Evolutionary conservation across 2,113 vertebrate genomes (phyloP), one percentile per base, ranked within the genome.

Genomic region (Antechinus stuartii): DNA sequence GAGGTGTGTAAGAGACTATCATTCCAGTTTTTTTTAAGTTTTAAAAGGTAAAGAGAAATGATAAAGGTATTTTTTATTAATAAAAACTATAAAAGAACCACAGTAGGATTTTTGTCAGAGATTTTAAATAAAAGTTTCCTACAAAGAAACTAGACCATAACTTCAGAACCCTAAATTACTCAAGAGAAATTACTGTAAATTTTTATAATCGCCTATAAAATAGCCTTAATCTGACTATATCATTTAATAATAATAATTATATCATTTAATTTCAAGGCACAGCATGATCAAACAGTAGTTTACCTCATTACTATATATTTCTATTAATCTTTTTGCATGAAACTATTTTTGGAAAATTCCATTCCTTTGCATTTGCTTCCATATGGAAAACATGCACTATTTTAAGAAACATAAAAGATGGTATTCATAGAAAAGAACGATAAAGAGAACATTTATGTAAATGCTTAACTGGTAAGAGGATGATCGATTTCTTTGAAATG

Each of bases 221-320:
- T 89, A 96, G 91, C 0, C 16, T 94, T 19, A 84, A 24, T 46
- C 26, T 89, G 68, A 84, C n/a, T 84, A 16, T 42, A 84, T 84
- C 68, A 84, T 42, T 84, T 42, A 91, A 91, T n/a, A 57, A 96
- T 95, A 94, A 94, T 54, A 50, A 95, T 50, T 93, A 90, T 49
- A 95, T 92, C 68, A 93, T 94, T 97, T 96, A 94, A 94, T 68
- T 91, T 22, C 25, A 95, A 91, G 52, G 57, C 90, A 97, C 93
- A 91, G 94, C 92, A 95, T 57, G 68, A 95, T 93, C 25, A n/a
- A 94, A 93, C 8, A 89, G 55, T 42, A 19, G 24, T 53, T 90
- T 84, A 96, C 24, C n/a, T 92, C 46, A 56, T 91, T 52, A 54
- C 92, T 92, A 61, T 92, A 89, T 53, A 46, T 91, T 91, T 94